Base-by-base conservation (phyloP, 2,113 vertebrate genomes). In the Eira barbara region DNA sequence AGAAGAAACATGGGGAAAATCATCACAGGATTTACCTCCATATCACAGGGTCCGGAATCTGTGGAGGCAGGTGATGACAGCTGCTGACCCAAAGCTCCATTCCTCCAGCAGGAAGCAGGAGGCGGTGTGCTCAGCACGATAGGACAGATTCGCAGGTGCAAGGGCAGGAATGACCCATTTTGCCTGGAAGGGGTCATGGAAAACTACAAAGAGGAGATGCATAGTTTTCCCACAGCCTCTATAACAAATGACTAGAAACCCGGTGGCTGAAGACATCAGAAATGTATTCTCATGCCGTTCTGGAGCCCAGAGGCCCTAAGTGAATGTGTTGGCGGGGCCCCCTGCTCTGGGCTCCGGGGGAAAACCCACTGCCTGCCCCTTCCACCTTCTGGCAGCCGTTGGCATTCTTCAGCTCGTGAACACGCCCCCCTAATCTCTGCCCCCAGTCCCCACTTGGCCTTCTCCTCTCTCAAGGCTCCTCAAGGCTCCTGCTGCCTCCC, bases 61-160 rank as follows among this genome's bases (percentile, higher is more conserved):
- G 3, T 45, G 27, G 18, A 0, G 8, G 7, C 1, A 0, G n/a
- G 7, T 11, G 23, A 9, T 31, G 74, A 81, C 11, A 76, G 3
- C 31, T n/a, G 52, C 45, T 49, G 36, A n/a, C 4, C 47, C 49
- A 36, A 59, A 21, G 14, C 59, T 87, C 52, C 23, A 15, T 84
- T 7, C 20, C 69, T 36, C 9, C 1, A 23, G 27, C 15, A 12
- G 31, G 25, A 34, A 71, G n/a, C 59, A 52, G 49, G 31, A 78
- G 21, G 59, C 15, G 0, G 18, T 5, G 13, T 15, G 23, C 34
- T 73, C 31, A 14, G 71, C 0, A n/a, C 6, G 25, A 2, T 9
- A 8, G 23, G 47, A 27, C 9, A 31, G 74, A 17, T 0, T 7
- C 47, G 36, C 39, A 55, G n/a, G 15, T 8, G 11, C 23, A 27